Evolutionary conservation across 2,888 invertebrate genomes (phyloP).

Genomic region (Volucella inanis): DNA sequence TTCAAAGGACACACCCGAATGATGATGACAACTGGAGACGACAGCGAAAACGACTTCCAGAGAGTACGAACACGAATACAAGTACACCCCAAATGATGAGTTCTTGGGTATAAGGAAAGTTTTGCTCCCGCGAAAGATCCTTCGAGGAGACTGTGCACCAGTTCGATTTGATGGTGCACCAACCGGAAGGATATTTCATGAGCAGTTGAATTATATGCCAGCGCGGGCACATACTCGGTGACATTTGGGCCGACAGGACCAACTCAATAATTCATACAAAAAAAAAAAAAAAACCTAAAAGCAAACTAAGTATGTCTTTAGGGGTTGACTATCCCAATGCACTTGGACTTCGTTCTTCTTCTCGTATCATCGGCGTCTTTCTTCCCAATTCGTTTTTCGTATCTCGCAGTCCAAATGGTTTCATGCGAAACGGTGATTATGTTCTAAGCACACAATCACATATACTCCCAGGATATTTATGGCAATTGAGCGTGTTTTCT

Average conservation of each 20-base stretch:
- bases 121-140: not conserved
- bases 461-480: conserved; percentile 55
- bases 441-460: conserved; percentile 56
- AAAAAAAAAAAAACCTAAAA: conserved; percentile 8
- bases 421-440: conserved; percentile 83
- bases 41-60: conserved; percentile 30
- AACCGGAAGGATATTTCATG: conserved; percentile 58
- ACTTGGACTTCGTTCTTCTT: conserved; percentile 31
- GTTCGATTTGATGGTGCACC: not conserved
- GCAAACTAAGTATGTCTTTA: not conserved
- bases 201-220: conserved; percentile 61
- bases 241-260: conserved; percentile 44
- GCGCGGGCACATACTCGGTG: conserved; percentile 18
- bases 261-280: conserved; percentile 52
- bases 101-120: not conserved
- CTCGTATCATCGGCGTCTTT: conserved; percentile 1
- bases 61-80: not conserved
- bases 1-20: conserved; percentile 15
- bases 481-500: conserved; percentile 64
- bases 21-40: conserved; percentile 25
- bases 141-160: conserved; percentile 3
- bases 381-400: conserved; percentile 45
- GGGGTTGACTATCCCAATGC: conserved; percentile 42
- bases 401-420: conserved; percentile 78
- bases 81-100: conserved; percentile 14